Conservation (phyloP, 2,113 vertebrate genomes). For the Manacus vitellinus region DNA sequence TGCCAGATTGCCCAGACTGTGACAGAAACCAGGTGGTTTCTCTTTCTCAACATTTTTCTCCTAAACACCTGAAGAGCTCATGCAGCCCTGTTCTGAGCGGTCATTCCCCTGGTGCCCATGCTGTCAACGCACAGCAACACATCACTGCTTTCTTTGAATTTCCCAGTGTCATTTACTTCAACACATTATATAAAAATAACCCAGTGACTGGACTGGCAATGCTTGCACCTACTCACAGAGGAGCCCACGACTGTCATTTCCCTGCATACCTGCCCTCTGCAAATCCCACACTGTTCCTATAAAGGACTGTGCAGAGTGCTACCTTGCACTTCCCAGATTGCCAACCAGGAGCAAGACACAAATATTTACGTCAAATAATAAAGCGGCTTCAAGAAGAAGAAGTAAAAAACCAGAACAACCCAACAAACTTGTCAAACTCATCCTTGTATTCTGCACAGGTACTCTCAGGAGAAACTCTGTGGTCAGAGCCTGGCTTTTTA, state of each 20-base stretch:
- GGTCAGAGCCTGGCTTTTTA: not conserved
- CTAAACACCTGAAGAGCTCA: not conserved
- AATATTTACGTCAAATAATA: not conserved
- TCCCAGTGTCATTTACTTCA: not conserved
- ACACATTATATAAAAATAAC: not conserved
- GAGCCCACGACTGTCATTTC: not conserved
- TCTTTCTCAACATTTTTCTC: not conserved
- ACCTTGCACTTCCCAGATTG: not conserved
- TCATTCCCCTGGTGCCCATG: fast-evolving
- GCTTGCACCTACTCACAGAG: not conserved
- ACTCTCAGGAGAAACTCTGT: not conserved
- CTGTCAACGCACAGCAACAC: not conserved
- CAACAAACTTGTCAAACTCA: not conserved
- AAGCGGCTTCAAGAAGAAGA: not conserved
- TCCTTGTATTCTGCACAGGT: not conserved
- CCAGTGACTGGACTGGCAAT: not conserved
- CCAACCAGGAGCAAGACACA: not conserved
- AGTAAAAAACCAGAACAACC: not conserved
- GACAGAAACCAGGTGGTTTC: not conserved
- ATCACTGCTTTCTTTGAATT: not conserved
- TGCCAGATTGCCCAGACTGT: not conserved
- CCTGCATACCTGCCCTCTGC: not conserved
- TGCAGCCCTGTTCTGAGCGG: not conserved
- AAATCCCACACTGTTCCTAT: slow-evolving; percentile 3
- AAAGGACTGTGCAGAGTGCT: not conserved